Conservation (phyloP, 2,888 invertebrate species). For the Chymomyza fuscimana region DNA sequence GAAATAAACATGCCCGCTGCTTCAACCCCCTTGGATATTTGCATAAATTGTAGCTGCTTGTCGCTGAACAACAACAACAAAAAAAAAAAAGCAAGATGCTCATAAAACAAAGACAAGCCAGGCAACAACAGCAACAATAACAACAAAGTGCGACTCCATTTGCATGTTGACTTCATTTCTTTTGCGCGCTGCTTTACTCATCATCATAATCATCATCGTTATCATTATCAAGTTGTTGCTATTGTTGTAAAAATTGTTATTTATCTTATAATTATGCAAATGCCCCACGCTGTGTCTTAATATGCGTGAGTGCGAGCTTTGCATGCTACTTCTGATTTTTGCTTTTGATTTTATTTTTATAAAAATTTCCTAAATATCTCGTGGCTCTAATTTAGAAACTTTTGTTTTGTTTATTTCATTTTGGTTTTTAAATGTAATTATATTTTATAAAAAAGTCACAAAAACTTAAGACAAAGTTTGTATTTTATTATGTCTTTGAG, state of each 20-base stretch:
- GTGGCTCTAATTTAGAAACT: neutral
- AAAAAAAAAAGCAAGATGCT: slow-evolving; percentile 46
- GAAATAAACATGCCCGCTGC: slow-evolving; percentile 2
- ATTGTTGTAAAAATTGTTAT: slow-evolving; percentile 67
- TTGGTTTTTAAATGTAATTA: slow-evolving; percentile 47
- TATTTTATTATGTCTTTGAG: neutral
- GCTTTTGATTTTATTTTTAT: slow-evolving; percentile 37
- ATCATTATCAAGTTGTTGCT: slow-evolving; percentile 19
- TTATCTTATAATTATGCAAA: slow-evolving; percentile 73
- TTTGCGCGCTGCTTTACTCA: slow-evolving; percentile 2
- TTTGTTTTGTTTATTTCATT: slow-evolving; percentile 48
- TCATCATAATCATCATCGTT: slow-evolving; percentile 30
- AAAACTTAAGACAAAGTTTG: slow-evolving; percentile 35
- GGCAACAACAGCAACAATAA: slow-evolving; percentile 37
- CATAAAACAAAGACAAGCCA: neutral
- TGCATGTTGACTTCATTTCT: slow-evolving; percentile 26
- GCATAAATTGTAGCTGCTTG: slow-evolving; percentile 48
- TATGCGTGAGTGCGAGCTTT: slow-evolving; percentile 14
- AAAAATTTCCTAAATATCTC: slow-evolving; percentile 4
- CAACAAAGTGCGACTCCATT: slow-evolving; percentile 25
- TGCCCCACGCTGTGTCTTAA: slow-evolving; percentile 26
- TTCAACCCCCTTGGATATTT: slow-evolving; percentile 31
- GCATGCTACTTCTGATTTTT: neutral
- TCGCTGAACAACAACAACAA: slow-evolving; percentile 37
- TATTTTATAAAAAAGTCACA: slow-evolving; percentile 40